Evolutionary conservation across 2,113 vertebrate genomes (phyloP), one percentile per base, ranked within the genome.

Genomic region (Callionymus lyra): DNA sequence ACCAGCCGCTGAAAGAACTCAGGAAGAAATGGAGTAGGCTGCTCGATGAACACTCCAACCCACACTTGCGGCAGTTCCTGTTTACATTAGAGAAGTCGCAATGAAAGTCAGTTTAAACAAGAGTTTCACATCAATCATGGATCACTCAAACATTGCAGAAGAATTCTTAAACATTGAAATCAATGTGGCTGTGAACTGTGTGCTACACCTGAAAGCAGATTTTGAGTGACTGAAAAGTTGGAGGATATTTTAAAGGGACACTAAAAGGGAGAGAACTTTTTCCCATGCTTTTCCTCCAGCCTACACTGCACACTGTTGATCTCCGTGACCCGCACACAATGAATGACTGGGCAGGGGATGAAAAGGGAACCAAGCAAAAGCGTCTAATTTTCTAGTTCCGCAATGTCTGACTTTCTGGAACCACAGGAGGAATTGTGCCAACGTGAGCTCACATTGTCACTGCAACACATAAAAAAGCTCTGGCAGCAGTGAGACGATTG

Each of bases 11-110:
- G 86, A 67, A 99, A 85, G 82, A 97, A 95, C 65, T 91, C 93
- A n/a, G 92, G 71, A 38, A 99, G 86, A 59, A 99, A 99, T 38
- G 95, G 94, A n/a, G 91, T 92, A 37, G 93, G 91, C 84, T 94
- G 91, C 79, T 99, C 93, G 53, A 98, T 96, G 76, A 94, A 99
- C 63, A 99, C 70, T 39, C 89, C 92, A 44, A 99, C 77, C 70
- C 84, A 80, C 67, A 98, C 89, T 40, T 72, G 85, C 34, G 95
- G 93, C 77, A 76, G 82, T 32, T 89, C 87, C 93, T 99, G 75
- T 83, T 70, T 74, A 65, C 52, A 78, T 43, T 59, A 45, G 54
- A 76, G 33, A 64, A 38, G 12, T 5, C 21, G 21, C 8, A 27
- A 27, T 12, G 16, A 34, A 55, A 35, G 2, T 47, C 46, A 61